These are phyloP conservation scores for Gallirallus australis DNA, from an alignment of 2,797 vertebrate species.

Conservation along the genomic window DNA sequence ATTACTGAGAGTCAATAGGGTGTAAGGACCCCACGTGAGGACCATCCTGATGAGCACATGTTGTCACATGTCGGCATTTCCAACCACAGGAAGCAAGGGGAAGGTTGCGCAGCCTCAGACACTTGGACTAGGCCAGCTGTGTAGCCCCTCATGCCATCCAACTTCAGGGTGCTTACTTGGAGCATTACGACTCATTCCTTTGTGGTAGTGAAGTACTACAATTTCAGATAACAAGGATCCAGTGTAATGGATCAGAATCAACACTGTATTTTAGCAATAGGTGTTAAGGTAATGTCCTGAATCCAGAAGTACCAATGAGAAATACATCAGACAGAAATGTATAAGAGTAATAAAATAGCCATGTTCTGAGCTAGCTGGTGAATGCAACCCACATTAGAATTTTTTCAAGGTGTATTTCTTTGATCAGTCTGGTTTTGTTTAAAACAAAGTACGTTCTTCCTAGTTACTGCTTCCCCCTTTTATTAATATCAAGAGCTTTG, in stretches of 20 bases:
- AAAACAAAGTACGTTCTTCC: background rate
- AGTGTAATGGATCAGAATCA: background rate
- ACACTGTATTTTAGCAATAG: accelerated
- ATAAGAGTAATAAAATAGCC: background rate
- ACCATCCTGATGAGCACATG: background rate
- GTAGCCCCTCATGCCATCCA: accelerated
- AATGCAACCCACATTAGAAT: background rate
- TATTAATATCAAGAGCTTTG: background rate
- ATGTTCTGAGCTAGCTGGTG: background rate
- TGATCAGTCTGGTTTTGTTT: background rate
- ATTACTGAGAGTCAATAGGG: background rate
- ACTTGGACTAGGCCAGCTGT: accelerated
- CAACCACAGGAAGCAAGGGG: background rate
- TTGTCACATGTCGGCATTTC: background rate
- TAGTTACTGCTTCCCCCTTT: background rate
- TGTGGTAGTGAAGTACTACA: background rate
- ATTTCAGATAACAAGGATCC: accelerated
- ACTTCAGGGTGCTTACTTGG: background rate
- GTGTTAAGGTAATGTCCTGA: background rate
- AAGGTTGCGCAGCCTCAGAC: background rate
- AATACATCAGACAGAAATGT: background rate
- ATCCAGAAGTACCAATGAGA: background rate
- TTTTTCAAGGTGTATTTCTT: background rate
- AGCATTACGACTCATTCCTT: background rate
- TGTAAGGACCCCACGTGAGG: accelerated